Conservation (phyloP, 1,140 invertebrate genomes). For the Drosophila truncata region DNA sequence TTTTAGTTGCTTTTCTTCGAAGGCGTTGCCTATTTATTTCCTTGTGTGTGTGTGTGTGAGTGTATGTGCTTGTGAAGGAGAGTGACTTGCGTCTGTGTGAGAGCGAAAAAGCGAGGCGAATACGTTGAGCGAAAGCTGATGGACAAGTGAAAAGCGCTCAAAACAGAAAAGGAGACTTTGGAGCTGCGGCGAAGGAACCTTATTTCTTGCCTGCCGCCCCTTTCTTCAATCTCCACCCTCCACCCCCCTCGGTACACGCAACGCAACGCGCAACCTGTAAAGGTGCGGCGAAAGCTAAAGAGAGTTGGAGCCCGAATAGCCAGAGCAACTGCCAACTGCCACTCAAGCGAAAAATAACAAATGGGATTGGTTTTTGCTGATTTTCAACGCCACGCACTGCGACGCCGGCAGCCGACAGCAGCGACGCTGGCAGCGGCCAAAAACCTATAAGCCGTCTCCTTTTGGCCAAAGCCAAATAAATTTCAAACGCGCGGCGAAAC, state of each 20-base stretch:
- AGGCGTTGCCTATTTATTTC: slow-evolving; percentile 64
- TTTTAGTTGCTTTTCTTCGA: slow-evolving; percentile 60
- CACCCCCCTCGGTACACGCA: neutral
- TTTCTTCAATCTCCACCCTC: slow-evolving; percentile 6
- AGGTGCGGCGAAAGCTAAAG: slow-evolving; percentile 39
- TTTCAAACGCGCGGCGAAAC: slow-evolving; percentile 77
- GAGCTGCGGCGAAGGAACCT: slow-evolving; percentile 12
- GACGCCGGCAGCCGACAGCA: slow-evolving; percentile 22
- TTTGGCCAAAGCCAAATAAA: slow-evolving; percentile 85
- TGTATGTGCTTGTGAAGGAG: slow-evolving; percentile 38
- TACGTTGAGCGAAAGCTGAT: slow-evolving; percentile 72
- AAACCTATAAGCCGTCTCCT: slow-evolving; percentile 85
- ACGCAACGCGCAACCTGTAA: slow-evolving; percentile 24
- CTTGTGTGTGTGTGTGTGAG: slow-evolving; percentile 11
- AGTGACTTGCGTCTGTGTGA: slow-evolving; percentile 18
- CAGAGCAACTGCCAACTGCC: slow-evolving; percentile 84
- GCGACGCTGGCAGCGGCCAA: slow-evolving; percentile 56
- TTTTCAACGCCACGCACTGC: slow-evolving; percentile 77
- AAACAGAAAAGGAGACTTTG: slow-evolving; percentile 20
- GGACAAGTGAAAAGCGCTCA: slow-evolving; percentile 61
- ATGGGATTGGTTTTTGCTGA: slow-evolving; percentile 86
- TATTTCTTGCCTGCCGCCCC: slow-evolving; percentile 11
- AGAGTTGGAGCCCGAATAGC: slow-evolving; percentile 13
- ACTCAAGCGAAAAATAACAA: slow-evolving; percentile 85
- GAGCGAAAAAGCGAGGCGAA: slow-evolving; percentile 52